These are phyloP conservation scores for Microtus oregoni DNA, from an alignment of 2,113 vertebrate species.

Conservation along the genomic window DNA sequence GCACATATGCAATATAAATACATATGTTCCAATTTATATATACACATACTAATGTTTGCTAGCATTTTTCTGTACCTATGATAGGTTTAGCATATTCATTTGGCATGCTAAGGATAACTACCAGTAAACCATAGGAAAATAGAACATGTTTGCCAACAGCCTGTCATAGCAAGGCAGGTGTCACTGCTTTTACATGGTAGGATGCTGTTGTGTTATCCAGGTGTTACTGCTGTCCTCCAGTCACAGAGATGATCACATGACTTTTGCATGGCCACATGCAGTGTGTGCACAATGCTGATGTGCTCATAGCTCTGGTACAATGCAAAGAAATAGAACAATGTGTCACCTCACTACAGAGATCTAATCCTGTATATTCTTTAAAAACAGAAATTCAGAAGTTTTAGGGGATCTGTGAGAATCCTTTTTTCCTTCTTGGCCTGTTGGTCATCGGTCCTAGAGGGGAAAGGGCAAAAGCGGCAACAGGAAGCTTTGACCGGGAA, in stretches of 20 bases:
- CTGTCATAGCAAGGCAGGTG: background rate
- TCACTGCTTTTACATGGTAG: background rate
- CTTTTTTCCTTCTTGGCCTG: background rate
- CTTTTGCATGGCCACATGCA: background rate
- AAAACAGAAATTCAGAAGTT: background rate
- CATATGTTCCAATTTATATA: background rate
- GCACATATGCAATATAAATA: background rate
- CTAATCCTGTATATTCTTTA: background rate
- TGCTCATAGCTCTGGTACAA: background rate
- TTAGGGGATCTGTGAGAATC: background rate
- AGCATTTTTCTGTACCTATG: background rate
- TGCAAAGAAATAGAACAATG: background rate
- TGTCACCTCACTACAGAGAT: background rate
- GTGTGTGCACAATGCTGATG: background rate
- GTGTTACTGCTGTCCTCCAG: background rate
- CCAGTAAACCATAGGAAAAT: background rate
- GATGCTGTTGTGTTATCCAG: background rate
- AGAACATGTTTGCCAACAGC: background rate
- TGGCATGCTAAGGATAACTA: background rate
- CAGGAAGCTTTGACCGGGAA: background rate
- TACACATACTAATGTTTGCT: background rate
- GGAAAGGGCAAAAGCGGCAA: background rate
- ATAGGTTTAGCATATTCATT: background rate
- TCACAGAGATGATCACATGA: background rate
- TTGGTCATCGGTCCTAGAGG: background rate